Percentiles rank a stretch among this genome's conserved stretches.
Conservation (phyloP, 2,113 vertebrate genomes). For the Papio anubis region DNA sequence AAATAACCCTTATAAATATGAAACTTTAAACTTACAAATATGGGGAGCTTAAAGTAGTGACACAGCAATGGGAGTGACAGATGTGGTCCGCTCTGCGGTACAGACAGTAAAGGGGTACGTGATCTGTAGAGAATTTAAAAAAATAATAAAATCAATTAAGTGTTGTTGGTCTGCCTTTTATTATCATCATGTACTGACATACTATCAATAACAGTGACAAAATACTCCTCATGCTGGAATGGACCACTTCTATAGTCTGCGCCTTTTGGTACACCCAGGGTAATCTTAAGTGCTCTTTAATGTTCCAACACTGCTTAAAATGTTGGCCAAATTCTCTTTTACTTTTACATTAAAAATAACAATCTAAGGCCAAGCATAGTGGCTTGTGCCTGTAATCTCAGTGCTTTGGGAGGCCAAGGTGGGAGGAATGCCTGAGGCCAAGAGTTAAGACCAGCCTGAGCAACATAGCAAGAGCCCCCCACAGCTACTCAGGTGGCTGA, state of each 20-base stretch:
- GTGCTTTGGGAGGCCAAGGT: too few species aligned
- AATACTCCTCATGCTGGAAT: background rate
- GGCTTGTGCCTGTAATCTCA: too few species aligned
- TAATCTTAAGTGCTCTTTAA: background rate
- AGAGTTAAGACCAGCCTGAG: too few species aligned
- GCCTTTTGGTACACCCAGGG: background rate
- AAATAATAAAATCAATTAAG: background rate
- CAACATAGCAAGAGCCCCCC: too few species aligned
- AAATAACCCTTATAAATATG: background rate
- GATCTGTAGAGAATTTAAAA: background rate
- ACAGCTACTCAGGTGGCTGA: too few species aligned
- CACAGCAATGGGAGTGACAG: background rate
- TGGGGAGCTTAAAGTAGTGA: background rate
- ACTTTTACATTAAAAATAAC: conserved; percentile 35
- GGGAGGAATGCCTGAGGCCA: too few species aligned
- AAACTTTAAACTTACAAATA: background rate
- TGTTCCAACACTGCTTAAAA: background rate
- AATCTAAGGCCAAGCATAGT: background rate
- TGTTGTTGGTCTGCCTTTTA: background rate
- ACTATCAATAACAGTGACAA: background rate
- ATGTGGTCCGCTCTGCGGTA: background rate
- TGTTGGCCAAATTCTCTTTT: background rate
- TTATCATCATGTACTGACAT: background rate
- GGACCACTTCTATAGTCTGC: background rate
- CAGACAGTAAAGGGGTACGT: background rate